Evolutionary conservation across 2,797 vertebrate species (phyloP), one percentile per base, ranked within the genome.

Genomic region (Hipposideros larvatus): DNA sequence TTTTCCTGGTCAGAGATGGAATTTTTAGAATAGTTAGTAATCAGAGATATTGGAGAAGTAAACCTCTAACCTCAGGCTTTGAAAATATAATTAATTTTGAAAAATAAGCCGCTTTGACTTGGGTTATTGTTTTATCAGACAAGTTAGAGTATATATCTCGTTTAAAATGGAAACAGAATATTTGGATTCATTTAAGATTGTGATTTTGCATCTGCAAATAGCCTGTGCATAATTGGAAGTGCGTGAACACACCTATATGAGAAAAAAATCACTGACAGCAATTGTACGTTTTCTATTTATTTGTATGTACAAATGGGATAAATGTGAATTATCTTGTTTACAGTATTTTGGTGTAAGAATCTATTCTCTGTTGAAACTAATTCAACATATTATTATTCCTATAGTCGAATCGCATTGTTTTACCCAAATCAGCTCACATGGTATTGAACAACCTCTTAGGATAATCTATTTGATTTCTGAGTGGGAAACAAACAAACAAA

Each of bases 191-290:
- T 80, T 78, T 75, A 48, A 84, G 21, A 22, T 24, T 53, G 4
- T 57, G 43, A 37, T 55, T 85, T 95, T 90, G 7, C 8, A 94
- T 88, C 18, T 84, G 28, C 46, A 88, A 18, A 59, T 79, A 87
- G 5, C 1, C 16, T 80, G 9, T 37, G 18, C 4, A 26, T 37
- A 46, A 46, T 1, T 8, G 15, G 68, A 59, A 75, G 0, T 46
- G 5, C 9, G 48, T 70, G 4, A 9, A 55, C 0, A 85, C 1
- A 28, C 0, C 21, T n/a, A 21, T 46, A 79, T 28, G 19, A 84
- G 7, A 11, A 77, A 83, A 53, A n/a, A 28, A 63, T 48, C 2
- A 51, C 7, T 85, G 24, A 43, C 4, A 66, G 18, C 2, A 22
- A 3, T 6, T 73, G 2, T 34, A 55, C 4, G n/a, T 77, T 51